Evolutionary conservation across 2,113 vertebrate species (phyloP).

Genomic region (Lota lota): DNA sequence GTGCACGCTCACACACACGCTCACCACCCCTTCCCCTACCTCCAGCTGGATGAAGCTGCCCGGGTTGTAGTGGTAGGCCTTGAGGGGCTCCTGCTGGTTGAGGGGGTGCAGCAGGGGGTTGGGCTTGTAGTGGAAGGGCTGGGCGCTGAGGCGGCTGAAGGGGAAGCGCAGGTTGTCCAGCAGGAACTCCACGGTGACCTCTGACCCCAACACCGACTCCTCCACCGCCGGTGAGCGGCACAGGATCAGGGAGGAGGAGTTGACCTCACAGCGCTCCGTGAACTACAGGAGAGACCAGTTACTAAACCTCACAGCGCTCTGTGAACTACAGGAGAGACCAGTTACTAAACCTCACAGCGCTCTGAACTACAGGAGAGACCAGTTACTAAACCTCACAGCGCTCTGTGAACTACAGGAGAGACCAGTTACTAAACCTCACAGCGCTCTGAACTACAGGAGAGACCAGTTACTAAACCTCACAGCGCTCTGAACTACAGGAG

Average conservation of each 20-base stretch:
- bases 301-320: not conserved
- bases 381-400: no score
- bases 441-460: no score
- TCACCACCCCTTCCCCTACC: no score
- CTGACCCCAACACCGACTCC: conserved; percentile 55
- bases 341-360: no score
- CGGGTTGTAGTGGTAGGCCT: conserved; percentile 90
- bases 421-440: no score
- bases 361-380: no score
- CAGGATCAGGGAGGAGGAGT: conserved; percentile 84
- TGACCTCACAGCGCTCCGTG: conserved; percentile 81
- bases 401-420: no score
- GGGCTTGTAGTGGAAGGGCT: conserved; percentile 84
- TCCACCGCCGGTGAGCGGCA: conserved; percentile 86
- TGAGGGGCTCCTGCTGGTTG: conserved; percentile 80
- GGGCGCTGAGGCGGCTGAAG: conserved; percentile 78
- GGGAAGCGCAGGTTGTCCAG: conserved; percentile 90
- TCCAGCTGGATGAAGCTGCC: conserved; percentile 96
- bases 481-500: no score
- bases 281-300: conserved; percentile 69
- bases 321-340: no score
- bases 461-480: no score
- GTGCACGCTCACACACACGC: no score
- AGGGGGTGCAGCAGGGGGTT: conserved; percentile 81
- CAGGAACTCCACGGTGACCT: conserved; percentile 84